Evolutionary conservation across 2,888 invertebrate species (phyloP), one percentile per base, ranked within the genome.

Genomic region (Aleiodes leptofemur): DNA sequence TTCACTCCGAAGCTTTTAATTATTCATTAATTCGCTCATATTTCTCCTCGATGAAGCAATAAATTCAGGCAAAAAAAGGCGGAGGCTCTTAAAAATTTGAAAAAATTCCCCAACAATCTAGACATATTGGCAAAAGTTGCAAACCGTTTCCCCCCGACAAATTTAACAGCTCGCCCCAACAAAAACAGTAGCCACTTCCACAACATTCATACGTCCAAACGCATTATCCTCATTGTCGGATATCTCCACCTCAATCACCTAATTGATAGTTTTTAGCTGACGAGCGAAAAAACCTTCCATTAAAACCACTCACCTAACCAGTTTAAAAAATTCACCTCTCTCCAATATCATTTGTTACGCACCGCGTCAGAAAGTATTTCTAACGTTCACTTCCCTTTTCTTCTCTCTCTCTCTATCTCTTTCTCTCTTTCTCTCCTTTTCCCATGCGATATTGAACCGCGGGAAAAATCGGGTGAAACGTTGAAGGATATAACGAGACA

Each of bases 201-300:
- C 68, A 69, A 70, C 68, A 50, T 55, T 61, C 50, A 74, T 70
- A 75, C 43, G 76, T 76, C 79, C 38, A n/a, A 74, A 76, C 69
- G 72, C 68, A 78, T 78, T 81, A 77, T 76, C 73, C 75, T 38
- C 72, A 78, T 55, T 68, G 68, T 55, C 29, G 50, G 66, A 43
- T 59, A 73, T 66, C 55, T 53, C 38, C 69, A 77, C 76, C 69
- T 76, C 76, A 77, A 23, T 76, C 76, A 66, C 64, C 71, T 81
- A 80, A 80, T 81, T 81, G 77, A 64, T 77, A 66, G 78, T 76
- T 78, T 80, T 74, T 68, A 80, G 76, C 59, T 31, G 51, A 74
- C 72, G 73, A 76, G 23, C 11, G n/a, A 8, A 50, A 48, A 48
- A 64, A 48, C 4, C 14, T 11, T 64, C 16, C 7, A 29, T 59